These are phyloP conservation scores for Icerya purchasi DNA, from an alignment of 2,888 invertebrate species.

Conservation along the genomic window DNA sequence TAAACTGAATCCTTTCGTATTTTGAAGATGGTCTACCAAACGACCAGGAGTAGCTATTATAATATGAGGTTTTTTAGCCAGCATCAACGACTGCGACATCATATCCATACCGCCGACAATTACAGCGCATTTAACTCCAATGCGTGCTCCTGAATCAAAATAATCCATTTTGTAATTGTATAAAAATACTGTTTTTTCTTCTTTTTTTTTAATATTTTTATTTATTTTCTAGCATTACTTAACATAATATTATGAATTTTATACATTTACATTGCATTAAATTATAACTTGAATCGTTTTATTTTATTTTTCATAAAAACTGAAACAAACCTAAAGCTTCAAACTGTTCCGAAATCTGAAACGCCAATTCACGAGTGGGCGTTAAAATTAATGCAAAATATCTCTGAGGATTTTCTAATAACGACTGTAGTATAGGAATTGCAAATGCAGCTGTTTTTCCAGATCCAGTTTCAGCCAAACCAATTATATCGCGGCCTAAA, in stretches of 20 bases:
- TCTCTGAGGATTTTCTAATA: constrained; percentile 77
- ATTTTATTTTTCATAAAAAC: no score
- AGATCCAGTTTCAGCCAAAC: constrained; percentile 65
- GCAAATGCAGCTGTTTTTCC: constrained; percentile 98
- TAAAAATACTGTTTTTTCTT: no score
- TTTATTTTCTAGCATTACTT: no score
- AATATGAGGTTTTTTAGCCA: constrained; percentile 92
- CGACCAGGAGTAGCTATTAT: constrained; percentile 93
- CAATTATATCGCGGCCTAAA: constrained; percentile 55
- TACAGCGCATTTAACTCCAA: constrained; percentile 87
- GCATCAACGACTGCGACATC: constrained; percentile 72
- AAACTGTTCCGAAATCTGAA: constrained; percentile 96
- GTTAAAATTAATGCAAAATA: constrained; percentile 84
- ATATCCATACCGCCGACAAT: constrained; percentile 98
- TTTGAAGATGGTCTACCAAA: constrained; percentile 86
- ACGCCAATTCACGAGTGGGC: constrained; percentile 92
- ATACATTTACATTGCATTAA: no score
- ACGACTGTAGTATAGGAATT: constrained; percentile 75
- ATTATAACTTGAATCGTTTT: no score
- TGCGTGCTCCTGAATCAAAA: constrained; percentile 41
- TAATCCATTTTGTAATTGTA: no score
- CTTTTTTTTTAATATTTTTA: no score
- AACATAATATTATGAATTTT: no score
- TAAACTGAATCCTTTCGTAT: constrained; percentile 91
- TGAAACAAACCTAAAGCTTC: constrained; percentile 76